These are phyloP conservation scores for Coptodon rendalli DNA, from an alignment of 2,113 vertebrate species.

Conservation along the genomic window DNA sequence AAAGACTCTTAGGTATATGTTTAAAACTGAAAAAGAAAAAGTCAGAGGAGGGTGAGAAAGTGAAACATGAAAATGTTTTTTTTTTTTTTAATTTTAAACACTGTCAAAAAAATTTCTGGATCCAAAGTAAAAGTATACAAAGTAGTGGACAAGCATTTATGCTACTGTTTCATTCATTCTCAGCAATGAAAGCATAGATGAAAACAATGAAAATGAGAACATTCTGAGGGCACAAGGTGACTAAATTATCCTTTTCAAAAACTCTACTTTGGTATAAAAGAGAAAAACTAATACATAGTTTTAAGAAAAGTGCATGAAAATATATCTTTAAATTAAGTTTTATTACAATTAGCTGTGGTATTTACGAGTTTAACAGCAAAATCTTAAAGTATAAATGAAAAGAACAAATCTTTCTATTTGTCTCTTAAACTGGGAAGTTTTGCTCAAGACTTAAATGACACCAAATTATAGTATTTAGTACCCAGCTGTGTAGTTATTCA, in stretches of 20 bases:
- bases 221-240: not conserved
- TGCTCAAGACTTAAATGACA: not conserved
- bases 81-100: not conserved
- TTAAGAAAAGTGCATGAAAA: not conserved
- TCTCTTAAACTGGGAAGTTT: not conserved
- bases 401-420: not conserved
- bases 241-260: not conserved
- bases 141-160: not conserved
- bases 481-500: not conserved
- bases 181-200: not conserved
- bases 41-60: not conserved
- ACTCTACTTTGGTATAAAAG: not conserved
- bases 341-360: not conserved
- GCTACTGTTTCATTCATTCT: not conserved
- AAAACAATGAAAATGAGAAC: not conserved
- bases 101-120: not conserved
- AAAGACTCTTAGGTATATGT: conserved; percentile 24
- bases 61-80: conserved; percentile 5
- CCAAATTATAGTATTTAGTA: not conserved
- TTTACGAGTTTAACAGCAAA: not conserved
- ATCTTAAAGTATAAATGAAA: not conserved
- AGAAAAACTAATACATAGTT: not conserved
- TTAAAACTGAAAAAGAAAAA: not conserved
- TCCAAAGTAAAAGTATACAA: not conserved
- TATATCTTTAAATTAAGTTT: not conserved